These are phyloP conservation scores for Chionodraco myersi DNA, from an alignment of 2,113 vertebrate species.

Conservation along the genomic window DNA sequence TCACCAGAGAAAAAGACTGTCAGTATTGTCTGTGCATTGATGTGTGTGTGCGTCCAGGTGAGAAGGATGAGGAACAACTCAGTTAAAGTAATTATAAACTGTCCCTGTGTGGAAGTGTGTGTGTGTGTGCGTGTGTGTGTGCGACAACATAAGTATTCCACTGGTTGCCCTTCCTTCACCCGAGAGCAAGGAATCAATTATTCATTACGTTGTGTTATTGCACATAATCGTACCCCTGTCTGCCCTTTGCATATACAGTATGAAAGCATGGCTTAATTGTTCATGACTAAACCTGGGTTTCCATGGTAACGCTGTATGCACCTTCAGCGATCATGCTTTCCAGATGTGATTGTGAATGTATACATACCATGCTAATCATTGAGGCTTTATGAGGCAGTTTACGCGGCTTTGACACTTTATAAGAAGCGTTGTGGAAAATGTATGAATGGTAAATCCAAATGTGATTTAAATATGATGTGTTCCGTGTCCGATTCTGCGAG, in stretches of 20 bases:
- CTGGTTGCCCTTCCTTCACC: slow-evolving; percentile 51
- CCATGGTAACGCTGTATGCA: slow-evolving; percentile 5
- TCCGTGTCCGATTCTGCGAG: neutral
- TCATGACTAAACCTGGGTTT: neutral
- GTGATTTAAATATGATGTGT: slow-evolving; percentile 1
- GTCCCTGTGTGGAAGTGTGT: too few species aligned
- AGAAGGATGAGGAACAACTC: neutral
- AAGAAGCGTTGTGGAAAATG: slow-evolving; percentile 28
- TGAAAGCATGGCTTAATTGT: slow-evolving; percentile 16
- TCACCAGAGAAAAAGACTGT: neutral
- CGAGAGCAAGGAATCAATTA: slow-evolving; percentile 64
- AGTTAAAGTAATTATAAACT: slow-evolving; percentile 14
- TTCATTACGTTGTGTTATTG: slow-evolving; percentile 72
- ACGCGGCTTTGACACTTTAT: slow-evolving; percentile 17
- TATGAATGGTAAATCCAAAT: slow-evolving; percentile 7
- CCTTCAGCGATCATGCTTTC: slow-evolving; percentile 6
- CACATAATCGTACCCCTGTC: slow-evolving; percentile 52
- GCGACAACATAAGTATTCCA: slow-evolving; percentile 13
- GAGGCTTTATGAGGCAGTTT: slow-evolving; percentile 9
- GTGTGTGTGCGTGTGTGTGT: neutral
- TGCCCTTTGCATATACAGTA: slow-evolving; percentile 36
- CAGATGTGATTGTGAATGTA: neutral
- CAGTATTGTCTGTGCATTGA: neutral
- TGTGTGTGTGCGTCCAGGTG: slow-evolving; percentile 25
- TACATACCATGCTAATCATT: slow-evolving; percentile 7